phyloP scores from a whole-genome alignment of 1,140 invertebrate species.

The Frieseomelitta varia region DNA sequence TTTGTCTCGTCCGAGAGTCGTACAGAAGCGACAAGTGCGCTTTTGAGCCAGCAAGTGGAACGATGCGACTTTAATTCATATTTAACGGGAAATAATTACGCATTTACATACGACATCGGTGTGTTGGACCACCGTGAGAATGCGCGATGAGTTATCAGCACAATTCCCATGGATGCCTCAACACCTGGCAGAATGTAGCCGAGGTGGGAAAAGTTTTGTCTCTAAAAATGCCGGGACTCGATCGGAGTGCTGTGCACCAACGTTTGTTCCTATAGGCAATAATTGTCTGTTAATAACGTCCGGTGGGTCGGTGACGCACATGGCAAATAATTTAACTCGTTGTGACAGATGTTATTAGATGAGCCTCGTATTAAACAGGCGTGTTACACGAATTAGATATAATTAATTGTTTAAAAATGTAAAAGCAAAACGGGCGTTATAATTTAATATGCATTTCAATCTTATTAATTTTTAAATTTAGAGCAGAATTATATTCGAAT shows the following conservation, averaged over 20 bases:
- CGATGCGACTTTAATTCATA: constrained; percentile 47
- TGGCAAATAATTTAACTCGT: constrained; percentile 70
- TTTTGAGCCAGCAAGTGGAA: neutral
- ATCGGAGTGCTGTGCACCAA: constrained; percentile 19
- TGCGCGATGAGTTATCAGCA: constrained; percentile 78
- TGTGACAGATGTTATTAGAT: constrained; percentile 70
- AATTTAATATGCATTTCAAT: too few relatives aligned
- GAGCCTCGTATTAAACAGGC: neutral
- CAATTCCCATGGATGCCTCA: constrained; percentile 80
- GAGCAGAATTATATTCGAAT: too few relatives aligned
- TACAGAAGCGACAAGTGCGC: neutral
- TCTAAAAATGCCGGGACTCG: constrained; percentile 51
- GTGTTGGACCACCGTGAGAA: constrained; percentile 76
- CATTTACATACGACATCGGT: constrained; percentile 39
- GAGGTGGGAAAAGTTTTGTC: constrained; percentile 71
- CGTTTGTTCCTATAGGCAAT: constrained; percentile 68
- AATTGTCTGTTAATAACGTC: constrained; percentile 74
- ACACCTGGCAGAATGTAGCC: constrained; percentile 74
- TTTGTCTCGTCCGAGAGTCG: neutral
- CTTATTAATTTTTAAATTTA: too few relatives aligned
- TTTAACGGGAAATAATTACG: constrained; percentile 42
- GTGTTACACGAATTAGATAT: neutral
- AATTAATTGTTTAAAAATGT: constrained; percentile 2
- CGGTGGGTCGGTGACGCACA: constrained; percentile 69
- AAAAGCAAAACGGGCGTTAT: neutral